A percentile compares a stretch with the other conserved stretches of the same genome.
Conservation (phyloP, 2,888 invertebrate genomes). For the Morinoia aosen region DNA sequence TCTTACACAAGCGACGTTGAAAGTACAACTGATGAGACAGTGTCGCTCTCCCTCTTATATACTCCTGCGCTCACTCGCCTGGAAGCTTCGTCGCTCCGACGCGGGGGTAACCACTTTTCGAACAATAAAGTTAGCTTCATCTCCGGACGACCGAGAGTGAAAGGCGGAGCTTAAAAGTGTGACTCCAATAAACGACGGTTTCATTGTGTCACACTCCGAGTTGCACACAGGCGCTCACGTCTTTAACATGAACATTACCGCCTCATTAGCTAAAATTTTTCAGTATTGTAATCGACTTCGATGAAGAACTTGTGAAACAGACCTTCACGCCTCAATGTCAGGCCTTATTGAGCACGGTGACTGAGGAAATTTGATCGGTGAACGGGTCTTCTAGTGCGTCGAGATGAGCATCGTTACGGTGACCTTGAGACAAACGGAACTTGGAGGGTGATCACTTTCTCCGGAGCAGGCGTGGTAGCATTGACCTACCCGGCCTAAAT, state of each 20-base stretch:
- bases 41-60: constrained; percentile 42
- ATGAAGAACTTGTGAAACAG: neutral
- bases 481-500: neutral
- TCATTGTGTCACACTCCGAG: constrained; percentile 10
- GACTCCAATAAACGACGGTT: neutral
- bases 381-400: neutral
- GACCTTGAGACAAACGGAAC: neutral
- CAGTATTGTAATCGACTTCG: neutral
- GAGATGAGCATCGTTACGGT: neutral
- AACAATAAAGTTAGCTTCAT: constrained; percentile 37
- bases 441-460: neutral
- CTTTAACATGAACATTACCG: constrained; percentile 19
- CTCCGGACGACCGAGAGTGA: constrained; percentile 36
- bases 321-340: neutral
- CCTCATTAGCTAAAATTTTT: neutral
- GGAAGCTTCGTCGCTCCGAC: neutral
- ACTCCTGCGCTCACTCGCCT: neutral
- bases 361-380: neutral
- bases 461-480: neutral
- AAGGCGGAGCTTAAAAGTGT: constrained; percentile 36
- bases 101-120: constrained; percentile 33
- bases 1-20: neutral
- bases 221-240: neutral
- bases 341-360: neutral
- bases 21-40: neutral